Evolutionary conservation across 2,888 invertebrate genomes (phyloP).

Genomic region (Drosophila percnosoma): DNA sequence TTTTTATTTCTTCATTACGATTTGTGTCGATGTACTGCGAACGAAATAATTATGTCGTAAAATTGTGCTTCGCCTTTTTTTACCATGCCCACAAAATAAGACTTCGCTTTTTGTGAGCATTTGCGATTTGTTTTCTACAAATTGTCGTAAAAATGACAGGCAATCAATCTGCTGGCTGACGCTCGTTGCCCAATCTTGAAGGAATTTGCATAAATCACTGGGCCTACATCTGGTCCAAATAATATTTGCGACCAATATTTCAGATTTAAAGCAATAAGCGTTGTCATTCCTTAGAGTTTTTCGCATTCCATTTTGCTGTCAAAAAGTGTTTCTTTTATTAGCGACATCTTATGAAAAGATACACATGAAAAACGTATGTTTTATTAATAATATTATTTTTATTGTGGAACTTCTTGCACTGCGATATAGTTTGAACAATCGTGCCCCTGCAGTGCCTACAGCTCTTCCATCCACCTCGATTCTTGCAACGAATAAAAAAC

Average conservation of each 20-base stretch:
- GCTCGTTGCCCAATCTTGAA: background rate
- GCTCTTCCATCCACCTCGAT: accelerated
- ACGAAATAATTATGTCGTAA: background rate
- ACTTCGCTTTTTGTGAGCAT: background rate
- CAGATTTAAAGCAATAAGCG: background rate
- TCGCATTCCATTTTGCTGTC: background rate
- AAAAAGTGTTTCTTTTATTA: background rate
- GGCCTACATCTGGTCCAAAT: background rate
- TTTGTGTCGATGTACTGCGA: background rate
- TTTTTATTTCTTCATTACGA: background rate
- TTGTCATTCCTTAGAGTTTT: background rate
- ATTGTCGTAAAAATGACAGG: background rate
- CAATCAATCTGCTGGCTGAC: background rate
- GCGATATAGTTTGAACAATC: background rate
- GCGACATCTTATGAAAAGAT: no score
- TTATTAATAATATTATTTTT: background rate
- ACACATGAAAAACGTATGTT: background rate
- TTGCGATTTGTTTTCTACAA: background rate
- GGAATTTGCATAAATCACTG: background rate
- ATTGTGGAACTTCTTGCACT: background rate
- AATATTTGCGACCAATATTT: background rate
- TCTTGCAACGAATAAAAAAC: background rate
- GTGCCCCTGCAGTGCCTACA: background rate
- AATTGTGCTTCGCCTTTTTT: background rate
- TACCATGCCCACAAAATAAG: background rate